A percentile compares a stretch with the other conserved stretches of the same genome.
Evolutionary conservation across 2,797 vertebrate genomes (phyloP).

Genomic region (Ctenosaura bakeri): DNA sequence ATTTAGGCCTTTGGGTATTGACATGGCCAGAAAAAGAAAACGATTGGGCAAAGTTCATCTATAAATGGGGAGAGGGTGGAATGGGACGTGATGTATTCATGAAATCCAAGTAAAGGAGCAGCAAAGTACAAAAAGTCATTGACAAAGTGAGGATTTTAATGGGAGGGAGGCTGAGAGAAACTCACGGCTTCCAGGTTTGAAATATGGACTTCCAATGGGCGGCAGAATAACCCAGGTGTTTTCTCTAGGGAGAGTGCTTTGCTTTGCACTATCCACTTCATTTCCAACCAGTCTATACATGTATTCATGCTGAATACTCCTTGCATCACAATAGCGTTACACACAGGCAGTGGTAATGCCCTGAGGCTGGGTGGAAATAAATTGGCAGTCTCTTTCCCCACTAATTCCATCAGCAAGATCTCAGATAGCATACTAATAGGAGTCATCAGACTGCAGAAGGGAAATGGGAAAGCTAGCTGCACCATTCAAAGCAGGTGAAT

Average conservation of each 20-base stretch:
- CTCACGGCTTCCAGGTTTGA: neutral
- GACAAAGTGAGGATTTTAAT: neutral
- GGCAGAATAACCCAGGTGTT: neutral
- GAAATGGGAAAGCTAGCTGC: neutral
- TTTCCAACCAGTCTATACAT: constrained; percentile 49
- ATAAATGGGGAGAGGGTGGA: neutral
- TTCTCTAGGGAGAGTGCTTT: constrained; percentile 39
- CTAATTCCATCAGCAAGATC: constrained; percentile 66
- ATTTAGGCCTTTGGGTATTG: constrained; percentile 7
- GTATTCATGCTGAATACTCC: constrained; percentile 50
- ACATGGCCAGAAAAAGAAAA: neutral
- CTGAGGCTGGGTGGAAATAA: constrained; percentile 77
- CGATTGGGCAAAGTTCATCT: neutral
- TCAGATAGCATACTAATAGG: constrained; percentile 72
- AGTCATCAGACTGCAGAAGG: constrained; percentile 33
- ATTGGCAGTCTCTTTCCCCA: constrained; percentile 72
- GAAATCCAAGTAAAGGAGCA: neutral
- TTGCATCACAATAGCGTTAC: constrained; percentile 67
- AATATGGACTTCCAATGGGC: neutral
- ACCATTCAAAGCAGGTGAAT: neutral
- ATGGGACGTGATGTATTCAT: neutral
- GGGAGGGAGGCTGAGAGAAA: neutral
- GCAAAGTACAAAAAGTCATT: neutral
- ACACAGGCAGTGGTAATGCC: constrained; percentile 56
- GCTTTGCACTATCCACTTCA: constrained; percentile 60